phyloP scores from a whole-genome alignment of 2,113 vertebrate species.

The Cottus gobio region DNA sequence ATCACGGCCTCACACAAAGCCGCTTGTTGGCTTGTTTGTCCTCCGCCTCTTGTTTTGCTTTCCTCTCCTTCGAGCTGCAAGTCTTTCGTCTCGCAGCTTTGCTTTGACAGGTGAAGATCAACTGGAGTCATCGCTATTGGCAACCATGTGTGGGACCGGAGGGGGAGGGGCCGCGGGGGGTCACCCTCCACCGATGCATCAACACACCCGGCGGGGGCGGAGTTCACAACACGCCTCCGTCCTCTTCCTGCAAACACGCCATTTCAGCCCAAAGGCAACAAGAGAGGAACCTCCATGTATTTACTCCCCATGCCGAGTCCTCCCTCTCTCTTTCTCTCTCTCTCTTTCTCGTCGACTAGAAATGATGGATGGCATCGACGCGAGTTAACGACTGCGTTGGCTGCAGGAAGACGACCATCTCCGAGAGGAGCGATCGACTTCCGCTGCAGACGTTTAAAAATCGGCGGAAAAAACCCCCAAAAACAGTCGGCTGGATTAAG shows the following conservation, averaged over 20 bases:
- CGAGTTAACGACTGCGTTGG: constrained; percentile 18
- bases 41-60: constrained; percentile 75
- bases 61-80: constrained; percentile 76
- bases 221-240: constrained; percentile 77
- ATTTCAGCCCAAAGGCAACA: constrained; percentile 26
- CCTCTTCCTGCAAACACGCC: constrained; percentile 67
- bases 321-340: neutral
- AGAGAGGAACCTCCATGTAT: neutral
- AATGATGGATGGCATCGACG: constrained; percentile 37
- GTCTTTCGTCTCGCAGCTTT: constrained; percentile 81
- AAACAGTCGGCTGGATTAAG: constrained; percentile 68
- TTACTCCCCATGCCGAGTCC: neutral
- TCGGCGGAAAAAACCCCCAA: constrained; percentile 20
- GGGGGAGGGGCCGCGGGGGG: constrained; percentile 71
- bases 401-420: constrained; percentile 46
- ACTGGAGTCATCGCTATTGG: constrained; percentile 77
- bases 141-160: constrained; percentile 75
- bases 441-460: constrained; percentile 64
- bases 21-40: constrained; percentile 56
- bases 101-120: constrained; percentile 88
- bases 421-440: constrained; percentile 57
- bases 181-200: constrained; percentile 80
- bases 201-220: constrained; percentile 76
- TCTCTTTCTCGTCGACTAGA: constrained; percentile 18
- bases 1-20: constrained; percentile 8